Percentiles rank a stretch among this genome's conserved stretches.
Conservation (phyloP, 2,113 vertebrate species). For the Halichoeres trimaculatus region DNA sequence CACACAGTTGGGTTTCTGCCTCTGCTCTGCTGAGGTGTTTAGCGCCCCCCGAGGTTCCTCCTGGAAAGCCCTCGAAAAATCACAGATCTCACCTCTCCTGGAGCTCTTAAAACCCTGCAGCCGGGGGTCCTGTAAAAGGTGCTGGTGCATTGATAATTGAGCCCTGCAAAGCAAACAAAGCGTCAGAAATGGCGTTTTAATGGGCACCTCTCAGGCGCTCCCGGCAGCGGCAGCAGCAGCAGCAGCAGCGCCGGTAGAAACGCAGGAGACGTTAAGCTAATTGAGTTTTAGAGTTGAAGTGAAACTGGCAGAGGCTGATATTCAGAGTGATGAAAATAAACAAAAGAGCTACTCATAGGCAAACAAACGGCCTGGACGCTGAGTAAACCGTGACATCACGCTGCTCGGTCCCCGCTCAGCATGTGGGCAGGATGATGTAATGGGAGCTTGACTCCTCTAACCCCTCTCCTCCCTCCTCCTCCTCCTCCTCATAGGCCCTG, state of each 20-base stretch:
- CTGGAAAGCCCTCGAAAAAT: conserved; percentile 71
- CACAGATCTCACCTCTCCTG: conserved; percentile 66
- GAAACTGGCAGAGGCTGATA: conserved; percentile 70
- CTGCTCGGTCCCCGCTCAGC: conserved; percentile 45
- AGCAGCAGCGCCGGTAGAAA: background rate
- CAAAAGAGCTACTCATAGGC: conserved; percentile 73
- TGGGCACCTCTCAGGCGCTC: conserved; percentile 53
- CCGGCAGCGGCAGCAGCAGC: conserved; percentile 13
- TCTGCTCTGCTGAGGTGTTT: conserved; percentile 64
- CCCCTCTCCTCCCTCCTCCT: background rate
- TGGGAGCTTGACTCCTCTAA: conserved; percentile 55
- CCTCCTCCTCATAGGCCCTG: background rate
- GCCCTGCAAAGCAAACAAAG: conserved; percentile 76
- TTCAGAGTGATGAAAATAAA: conserved; percentile 77
- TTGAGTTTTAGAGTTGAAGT: conserved; percentile 72
- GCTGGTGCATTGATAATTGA: conserved; percentile 81
- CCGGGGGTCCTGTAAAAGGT: conserved; percentile 77
- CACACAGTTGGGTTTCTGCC: conserved; percentile 10
- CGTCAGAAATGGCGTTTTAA: conserved; percentile 67
- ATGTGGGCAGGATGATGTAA: conserved; percentile 73
- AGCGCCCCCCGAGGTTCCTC: conserved; percentile 69
- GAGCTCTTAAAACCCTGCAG: conserved; percentile 73
- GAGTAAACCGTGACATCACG: conserved; percentile 67
- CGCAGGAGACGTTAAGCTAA: conserved; percentile 63
- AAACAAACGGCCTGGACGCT: conserved; percentile 71